Conservation (phyloP, 2,888 invertebrate species). For the Nephrocerus scutellatus region DNA sequence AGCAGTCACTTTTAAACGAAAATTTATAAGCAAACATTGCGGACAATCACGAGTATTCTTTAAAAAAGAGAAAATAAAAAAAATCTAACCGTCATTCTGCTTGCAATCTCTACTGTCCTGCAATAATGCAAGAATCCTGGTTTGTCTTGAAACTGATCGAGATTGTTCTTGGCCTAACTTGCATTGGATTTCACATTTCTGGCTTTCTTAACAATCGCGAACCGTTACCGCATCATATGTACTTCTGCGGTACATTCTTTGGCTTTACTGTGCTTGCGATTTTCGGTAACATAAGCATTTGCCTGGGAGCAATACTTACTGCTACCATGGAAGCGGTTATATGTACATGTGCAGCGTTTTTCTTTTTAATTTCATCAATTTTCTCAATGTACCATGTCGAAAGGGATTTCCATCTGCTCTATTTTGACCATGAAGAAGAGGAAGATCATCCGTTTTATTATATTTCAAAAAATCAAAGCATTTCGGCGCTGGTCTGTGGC, state of each 20-base stretch:
- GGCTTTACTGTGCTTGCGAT: slow-evolving; percentile 29
- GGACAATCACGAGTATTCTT: no score
- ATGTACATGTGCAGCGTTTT: slow-evolving; percentile 18
- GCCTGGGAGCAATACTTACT: slow-evolving; percentile 18
- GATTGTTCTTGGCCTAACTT: slow-evolving; percentile 24
- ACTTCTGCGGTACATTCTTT: slow-evolving; percentile 33
- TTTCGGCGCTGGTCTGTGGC: slow-evolving; percentile 27
- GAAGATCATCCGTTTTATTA: slow-evolving; percentile 29
- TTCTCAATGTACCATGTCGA: slow-evolving; percentile 32
- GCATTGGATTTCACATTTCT: slow-evolving; percentile 28
- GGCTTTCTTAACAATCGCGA: slow-evolving; percentile 30
- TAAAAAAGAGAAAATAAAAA: no score
- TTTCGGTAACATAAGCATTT: slow-evolving; percentile 28
- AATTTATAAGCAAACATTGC: no score
- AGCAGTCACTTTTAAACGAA: no score
- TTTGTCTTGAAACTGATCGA: slow-evolving; percentile 31
- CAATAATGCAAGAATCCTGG: slow-evolving; percentile 34
- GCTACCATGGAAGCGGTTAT: slow-evolving; percentile 26
- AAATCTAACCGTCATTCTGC: no score
- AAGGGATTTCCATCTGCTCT: slow-evolving; percentile 31
- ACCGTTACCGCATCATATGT: slow-evolving; percentile 28
- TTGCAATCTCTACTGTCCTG: no score
- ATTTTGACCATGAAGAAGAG: slow-evolving; percentile 26
- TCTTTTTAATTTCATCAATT: slow-evolving; percentile 26
- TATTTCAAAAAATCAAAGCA: slow-evolving; percentile 31